Percentiles rank a stretch among this genome's conserved stretches.
These are phyloP conservation scores for Mormoops blainvillei DNA, from an alignment of 2,113 vertebrate species.

Conservation along the genomic window DNA sequence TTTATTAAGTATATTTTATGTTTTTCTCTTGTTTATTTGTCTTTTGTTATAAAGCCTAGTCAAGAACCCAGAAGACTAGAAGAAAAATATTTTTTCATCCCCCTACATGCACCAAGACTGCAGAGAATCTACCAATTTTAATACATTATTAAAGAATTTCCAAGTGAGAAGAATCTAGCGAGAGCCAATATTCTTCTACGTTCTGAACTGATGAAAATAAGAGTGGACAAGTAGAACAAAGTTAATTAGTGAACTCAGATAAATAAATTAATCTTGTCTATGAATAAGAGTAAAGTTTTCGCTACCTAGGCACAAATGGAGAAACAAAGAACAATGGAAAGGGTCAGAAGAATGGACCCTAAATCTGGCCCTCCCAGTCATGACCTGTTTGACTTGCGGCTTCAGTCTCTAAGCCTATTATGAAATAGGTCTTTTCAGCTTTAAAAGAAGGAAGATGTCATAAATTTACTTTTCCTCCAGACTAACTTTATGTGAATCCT, in stretches of 20 bases:
- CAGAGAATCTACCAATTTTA: background rate
- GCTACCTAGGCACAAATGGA: background rate
- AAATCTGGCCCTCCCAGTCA: too few species aligned
- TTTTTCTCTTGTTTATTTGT: background rate
- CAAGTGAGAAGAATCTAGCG: background rate
- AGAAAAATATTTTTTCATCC: background rate
- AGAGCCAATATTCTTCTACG: background rate
- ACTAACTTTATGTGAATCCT: background rate
- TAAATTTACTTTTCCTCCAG: background rate
- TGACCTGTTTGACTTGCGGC: background rate
- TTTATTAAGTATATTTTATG: background rate
- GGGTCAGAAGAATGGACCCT: background rate
- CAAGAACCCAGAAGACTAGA: background rate
- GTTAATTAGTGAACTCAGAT: background rate
- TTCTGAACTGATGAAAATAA: background rate
- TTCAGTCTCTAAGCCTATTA: background rate
- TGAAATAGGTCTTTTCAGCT: background rate
- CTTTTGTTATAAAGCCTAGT: background rate
- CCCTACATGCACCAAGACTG: background rate
- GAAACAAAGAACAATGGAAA: background rate
- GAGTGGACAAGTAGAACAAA: background rate
- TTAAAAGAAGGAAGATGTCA: background rate
- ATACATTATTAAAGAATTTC: background rate
- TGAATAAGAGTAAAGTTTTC: background rate
- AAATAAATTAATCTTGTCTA: background rate